Percentiles rank a stretch among this genome's conserved stretches.
Evolutionary conservation across 2,797 vertebrate genomes (phyloP).

Genomic region (Uromys caudimaculatus): DNA sequence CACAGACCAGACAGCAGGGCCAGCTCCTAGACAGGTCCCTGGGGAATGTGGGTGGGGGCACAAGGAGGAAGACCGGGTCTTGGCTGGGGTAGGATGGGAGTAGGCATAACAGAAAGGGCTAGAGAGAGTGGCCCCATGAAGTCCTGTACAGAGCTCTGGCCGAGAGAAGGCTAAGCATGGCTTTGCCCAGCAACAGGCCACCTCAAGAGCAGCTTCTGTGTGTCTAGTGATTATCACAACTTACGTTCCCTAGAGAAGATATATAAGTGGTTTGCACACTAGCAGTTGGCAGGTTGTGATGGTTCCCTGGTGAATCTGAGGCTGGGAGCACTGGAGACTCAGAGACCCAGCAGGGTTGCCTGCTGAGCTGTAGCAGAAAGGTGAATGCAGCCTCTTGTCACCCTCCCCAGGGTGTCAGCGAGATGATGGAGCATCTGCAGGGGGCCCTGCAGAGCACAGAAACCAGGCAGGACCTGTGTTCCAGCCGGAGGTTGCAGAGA

Average conservation of each 20-base stretch:
- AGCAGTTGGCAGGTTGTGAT: neutral
- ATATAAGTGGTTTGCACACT: neutral
- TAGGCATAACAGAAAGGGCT: neutral
- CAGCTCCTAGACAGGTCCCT: conserved; percentile 92
- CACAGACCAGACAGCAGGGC: conserved; percentile 92
- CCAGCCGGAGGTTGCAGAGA: conserved; percentile 91
- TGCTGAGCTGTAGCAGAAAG: accelerated
- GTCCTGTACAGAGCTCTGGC: neutral
- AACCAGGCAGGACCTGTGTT: conserved; percentile 90
- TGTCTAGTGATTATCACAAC: neutral
- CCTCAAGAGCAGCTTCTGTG: neutral
- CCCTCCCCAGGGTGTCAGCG: conserved; percentile 90
- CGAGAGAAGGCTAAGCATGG: no score
- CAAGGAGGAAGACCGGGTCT: neutral
- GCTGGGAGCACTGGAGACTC: neutral
- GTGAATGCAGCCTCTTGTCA: neutral
- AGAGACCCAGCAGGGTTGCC: neutral
- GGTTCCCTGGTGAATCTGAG: neutral
- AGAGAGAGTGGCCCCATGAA: neutral
- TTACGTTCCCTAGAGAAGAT: neutral
- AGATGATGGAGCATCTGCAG: conserved; percentile 93
- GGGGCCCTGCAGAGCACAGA: conserved; percentile 89
- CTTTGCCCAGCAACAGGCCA: neutral
- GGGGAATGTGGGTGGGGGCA: neutral
- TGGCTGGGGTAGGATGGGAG: neutral